These are phyloP conservation scores for Dolichomitus sp. DNA, from an alignment of 2,888 invertebrate species.

Conservation along the genomic window DNA sequence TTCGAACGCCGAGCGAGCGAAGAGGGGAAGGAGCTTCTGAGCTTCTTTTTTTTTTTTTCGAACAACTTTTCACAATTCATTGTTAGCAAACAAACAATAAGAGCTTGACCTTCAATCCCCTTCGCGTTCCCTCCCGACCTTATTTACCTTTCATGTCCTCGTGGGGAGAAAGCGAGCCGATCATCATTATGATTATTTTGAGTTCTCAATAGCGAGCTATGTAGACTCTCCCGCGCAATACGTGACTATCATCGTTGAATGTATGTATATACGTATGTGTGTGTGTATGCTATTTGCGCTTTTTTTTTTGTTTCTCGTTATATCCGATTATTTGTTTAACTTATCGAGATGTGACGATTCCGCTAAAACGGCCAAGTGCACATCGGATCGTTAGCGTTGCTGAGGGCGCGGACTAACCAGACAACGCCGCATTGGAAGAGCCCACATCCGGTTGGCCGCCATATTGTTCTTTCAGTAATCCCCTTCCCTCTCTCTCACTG, in stretches of 20 bases:
- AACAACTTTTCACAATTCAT: constrained; percentile 27
- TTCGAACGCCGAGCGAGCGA: neutral
- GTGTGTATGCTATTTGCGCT: constrained; percentile 6
- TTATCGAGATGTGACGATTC: constrained; percentile 44
- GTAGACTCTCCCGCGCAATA: constrained; percentile 8
- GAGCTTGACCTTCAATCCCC: constrained; percentile 66
- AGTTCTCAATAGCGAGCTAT: constrained; percentile 37
- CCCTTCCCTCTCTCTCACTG: constrained; percentile 38
- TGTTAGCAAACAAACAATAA: constrained; percentile 39
- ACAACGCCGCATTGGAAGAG: constrained; percentile 64
- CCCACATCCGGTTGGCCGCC: constrained; percentile 71
- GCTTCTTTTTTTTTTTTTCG: neutral
- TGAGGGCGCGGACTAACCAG: constrained; percentile 44
- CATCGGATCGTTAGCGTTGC: constrained; percentile 64
- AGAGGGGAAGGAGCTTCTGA: constrained; percentile 20
- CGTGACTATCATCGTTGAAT: constrained; percentile 18
- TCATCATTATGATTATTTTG: constrained; percentile 55
- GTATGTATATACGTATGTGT: no score
- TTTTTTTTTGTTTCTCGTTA: neutral
- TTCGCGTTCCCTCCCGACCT: constrained; percentile 54
- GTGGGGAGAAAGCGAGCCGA: constrained; percentile 65
- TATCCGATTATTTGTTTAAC: constrained; percentile 21
- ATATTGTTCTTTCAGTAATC: constrained; percentile 68
- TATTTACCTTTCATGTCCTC: constrained; percentile 61
- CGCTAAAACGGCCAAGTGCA: constrained; percentile 61